These are phyloP conservation scores for Trematomus bernacchii DNA, from an alignment of 2,797 vertebrate genomes.

Conservation along the genomic window DNA sequence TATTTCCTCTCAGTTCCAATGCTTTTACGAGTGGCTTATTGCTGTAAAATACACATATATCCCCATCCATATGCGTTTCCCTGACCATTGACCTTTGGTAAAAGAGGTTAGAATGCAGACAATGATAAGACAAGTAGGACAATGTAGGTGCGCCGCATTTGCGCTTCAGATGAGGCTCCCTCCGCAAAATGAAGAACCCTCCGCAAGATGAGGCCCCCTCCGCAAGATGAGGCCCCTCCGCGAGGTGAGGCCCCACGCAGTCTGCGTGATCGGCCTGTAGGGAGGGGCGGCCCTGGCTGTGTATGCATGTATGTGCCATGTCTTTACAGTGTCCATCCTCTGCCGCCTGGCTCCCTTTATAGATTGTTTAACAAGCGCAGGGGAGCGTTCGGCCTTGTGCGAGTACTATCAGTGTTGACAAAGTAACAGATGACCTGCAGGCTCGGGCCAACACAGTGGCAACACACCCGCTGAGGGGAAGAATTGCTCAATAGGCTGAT, in stretches of 20 bases:
- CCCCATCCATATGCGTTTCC: background rate
- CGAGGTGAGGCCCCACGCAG: too few relatives aligned
- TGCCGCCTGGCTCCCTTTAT: conserved; percentile 28
- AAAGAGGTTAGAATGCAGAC: background rate
- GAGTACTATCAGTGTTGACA: conserved; percentile 85
- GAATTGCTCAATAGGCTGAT: conserved; percentile 80
- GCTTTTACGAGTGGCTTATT: background rate
- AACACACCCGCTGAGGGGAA: conserved; percentile 56
- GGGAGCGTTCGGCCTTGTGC: conserved; percentile 67
- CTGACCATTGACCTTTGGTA: background rate
- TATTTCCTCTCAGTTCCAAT: background rate
- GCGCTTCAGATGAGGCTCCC: too few relatives aligned
- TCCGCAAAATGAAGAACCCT: too few relatives aligned
- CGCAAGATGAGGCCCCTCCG: too few relatives aligned
- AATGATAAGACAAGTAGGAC: background rate
- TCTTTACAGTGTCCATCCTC: conserved; percentile 34
- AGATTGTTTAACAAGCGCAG: conserved; percentile 66
- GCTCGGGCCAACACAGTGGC: conserved; percentile 76
- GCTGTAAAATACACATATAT: background rate
- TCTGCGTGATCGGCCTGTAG: too few relatives aligned
- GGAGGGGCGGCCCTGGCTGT: background rate
- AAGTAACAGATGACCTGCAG: conserved; percentile 79
- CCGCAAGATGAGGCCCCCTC: too few relatives aligned
- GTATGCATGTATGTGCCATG: conserved; percentile 8
- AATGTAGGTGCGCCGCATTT: too few relatives aligned